These are phyloP conservation scores for Neosalanx taihuensis DNA, from an alignment of 2,797 vertebrate species.

Conservation along the genomic window DNA sequence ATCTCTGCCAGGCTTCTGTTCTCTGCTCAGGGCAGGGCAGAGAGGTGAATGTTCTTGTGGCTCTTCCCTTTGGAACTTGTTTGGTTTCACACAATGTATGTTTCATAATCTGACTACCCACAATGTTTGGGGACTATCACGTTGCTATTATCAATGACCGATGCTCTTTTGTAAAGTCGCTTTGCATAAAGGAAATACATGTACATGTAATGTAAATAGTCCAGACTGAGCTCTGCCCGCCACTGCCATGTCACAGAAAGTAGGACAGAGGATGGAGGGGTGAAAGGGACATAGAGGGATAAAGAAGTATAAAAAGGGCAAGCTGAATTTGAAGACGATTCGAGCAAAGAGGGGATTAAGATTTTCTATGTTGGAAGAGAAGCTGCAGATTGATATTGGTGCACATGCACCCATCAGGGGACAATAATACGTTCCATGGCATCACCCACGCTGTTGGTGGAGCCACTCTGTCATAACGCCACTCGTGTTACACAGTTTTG, in stretches of 20 bases:
- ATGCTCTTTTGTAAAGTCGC: too few relatives aligned
- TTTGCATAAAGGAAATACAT: too few relatives aligned
- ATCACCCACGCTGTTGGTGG: slow-evolving; percentile 8
- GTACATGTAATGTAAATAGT: too few relatives aligned
- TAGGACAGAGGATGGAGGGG: not conserved
- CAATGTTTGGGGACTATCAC: too few relatives aligned
- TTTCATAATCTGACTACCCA: too few relatives aligned
- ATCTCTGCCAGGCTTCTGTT: not conserved
- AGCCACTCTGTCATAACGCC: slow-evolving; percentile 9
- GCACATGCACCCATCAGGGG: slow-evolving; percentile 9
- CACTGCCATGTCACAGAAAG: too few relatives aligned
- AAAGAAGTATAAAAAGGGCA: not conserved
- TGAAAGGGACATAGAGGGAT: not conserved
- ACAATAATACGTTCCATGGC: not conserved
- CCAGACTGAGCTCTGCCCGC: too few relatives aligned
- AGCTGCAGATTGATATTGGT: slow-evolving; percentile 12
- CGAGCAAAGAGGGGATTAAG: not conserved
- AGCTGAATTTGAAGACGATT: not conserved
- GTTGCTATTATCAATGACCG: too few relatives aligned
- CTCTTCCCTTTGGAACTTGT: too few relatives aligned
- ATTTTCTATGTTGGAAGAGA: not conserved
- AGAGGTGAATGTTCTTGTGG: not conserved
- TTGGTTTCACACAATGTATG: too few relatives aligned
- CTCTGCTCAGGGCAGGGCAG: not conserved
- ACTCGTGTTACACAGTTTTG: slow-evolving; percentile 23